Conservation (phyloP, 1,140 invertebrate species). For the Achatina immaculata region DNA sequence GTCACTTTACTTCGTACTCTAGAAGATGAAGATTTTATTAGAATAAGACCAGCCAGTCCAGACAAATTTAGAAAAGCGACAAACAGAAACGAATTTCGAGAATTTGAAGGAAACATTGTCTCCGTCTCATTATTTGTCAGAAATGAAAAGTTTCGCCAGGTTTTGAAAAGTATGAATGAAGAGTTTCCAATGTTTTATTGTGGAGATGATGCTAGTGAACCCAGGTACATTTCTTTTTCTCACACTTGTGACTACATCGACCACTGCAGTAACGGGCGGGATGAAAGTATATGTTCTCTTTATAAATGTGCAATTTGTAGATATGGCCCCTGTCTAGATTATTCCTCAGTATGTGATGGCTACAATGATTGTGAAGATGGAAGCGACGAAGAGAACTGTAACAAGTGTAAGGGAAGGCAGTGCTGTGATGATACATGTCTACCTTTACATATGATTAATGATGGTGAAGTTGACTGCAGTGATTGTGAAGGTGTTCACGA, state of each 20-base stretch:
- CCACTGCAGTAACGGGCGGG: not conserved
- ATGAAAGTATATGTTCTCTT: too few species aligned
- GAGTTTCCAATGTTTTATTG: not conserved
- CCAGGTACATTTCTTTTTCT: not conserved
- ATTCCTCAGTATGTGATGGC: too few species aligned
- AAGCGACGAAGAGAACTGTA: not conserved
- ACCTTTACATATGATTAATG: not conserved
- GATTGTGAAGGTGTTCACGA: not conserved
- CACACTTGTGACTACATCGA: not conserved
- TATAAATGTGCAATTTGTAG: too few species aligned
- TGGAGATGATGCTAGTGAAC: not conserved
- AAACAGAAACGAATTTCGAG: not conserved
- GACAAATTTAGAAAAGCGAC: not conserved
- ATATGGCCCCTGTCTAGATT: too few species aligned
- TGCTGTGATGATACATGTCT: not conserved
- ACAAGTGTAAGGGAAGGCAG: not conserved
- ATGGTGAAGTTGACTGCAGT: not conserved
- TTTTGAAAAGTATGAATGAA: not conserved
- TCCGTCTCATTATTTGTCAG: not conserved
- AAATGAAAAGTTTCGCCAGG: not conserved
- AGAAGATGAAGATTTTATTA: not conserved
- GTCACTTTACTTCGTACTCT: not conserved
- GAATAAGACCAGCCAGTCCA: not conserved
- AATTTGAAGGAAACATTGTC: not conserved
- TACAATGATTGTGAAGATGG: not conserved